phyloP scores from a whole-genome alignment of 1,140 invertebrate species.

The Conopomorpha cramerella region DNA sequence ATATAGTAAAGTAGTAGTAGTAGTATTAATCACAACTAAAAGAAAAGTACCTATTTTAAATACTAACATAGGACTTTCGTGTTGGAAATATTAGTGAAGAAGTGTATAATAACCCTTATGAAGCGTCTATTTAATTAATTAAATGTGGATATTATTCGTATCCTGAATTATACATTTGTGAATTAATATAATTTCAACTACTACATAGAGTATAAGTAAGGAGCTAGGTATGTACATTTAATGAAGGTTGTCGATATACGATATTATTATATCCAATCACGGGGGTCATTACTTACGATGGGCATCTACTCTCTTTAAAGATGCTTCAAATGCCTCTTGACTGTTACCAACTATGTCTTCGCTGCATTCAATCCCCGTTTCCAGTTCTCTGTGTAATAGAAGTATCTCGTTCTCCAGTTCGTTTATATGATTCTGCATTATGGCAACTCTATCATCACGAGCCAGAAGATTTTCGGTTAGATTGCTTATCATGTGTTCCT shows the following conservation, averaged over 20 bases:
- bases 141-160: too few relatives aligned
- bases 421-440: slow-evolving; percentile 43
- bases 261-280: too few relatives aligned
- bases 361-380: slow-evolving; percentile 21
- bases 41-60: slow-evolving; percentile 6
- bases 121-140: too few relatives aligned
- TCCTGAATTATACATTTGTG: too few relatives aligned
- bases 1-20: neutral
- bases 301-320: slow-evolving; percentile 30
- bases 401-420: slow-evolving; percentile 34
- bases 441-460: slow-evolving; percentile 30
- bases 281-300: slow-evolving; percentile 41
- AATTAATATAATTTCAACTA: too few relatives aligned
- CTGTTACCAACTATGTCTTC: slow-evolving; percentile 29
- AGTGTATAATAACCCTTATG: too few relatives aligned
- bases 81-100: too few relatives aligned
- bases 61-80: slow-evolving; percentile 1
- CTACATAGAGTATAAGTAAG: too few relatives aligned
- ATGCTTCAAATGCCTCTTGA: slow-evolving; percentile 25
- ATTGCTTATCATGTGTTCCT: slow-evolving; percentile 28
- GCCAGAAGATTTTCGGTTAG: slow-evolving; percentile 24
- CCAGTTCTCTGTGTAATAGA: slow-evolving; percentile 20
- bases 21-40: too few relatives aligned
- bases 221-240: too few relatives aligned
- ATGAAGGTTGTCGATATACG: too few relatives aligned